Evolutionary conservation across 2,797 vertebrate genomes (phyloP).

Genomic region (Selene dorsalis): DNA sequence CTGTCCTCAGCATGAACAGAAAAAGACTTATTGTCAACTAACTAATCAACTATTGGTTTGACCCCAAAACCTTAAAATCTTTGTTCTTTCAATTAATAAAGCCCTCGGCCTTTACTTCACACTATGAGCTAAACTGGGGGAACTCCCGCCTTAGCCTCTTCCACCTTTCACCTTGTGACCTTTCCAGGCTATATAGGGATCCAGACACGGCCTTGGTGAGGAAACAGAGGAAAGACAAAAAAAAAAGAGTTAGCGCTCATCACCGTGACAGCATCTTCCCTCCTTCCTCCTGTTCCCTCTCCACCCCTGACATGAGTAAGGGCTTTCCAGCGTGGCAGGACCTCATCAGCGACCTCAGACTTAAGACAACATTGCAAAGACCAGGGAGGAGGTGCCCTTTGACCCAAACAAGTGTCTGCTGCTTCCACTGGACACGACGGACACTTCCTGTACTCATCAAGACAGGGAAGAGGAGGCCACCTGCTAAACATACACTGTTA

Average conservation of each 20-base stretch:
- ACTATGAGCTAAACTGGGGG: conserved; percentile 44
- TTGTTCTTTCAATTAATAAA: background rate
- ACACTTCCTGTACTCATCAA: conserved; percentile 78
- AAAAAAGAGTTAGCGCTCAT: conserved; percentile 65
- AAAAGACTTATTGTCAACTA: no score
- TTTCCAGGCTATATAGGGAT: conserved; percentile 47
- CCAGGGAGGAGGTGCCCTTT: conserved; percentile 61
- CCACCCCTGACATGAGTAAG: conserved; percentile 48
- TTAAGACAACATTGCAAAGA: conserved; percentile 75
- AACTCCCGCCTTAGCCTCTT: conserved; percentile 60
- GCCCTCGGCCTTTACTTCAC: conserved; percentile 9
- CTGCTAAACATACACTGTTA: conserved; percentile 60
- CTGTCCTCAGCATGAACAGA: background rate
- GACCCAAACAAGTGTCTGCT: conserved; percentile 67
- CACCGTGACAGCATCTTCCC: conserved; percentile 54
- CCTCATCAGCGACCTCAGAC: conserved; percentile 62
- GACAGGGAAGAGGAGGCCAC: conserved; percentile 65
- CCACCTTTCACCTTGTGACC: conserved; percentile 60
- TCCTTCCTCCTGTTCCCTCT: conserved; percentile 62
- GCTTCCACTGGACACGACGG: conserved; percentile 61
- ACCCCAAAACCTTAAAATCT: no score
- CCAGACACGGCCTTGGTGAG: conserved; percentile 48
- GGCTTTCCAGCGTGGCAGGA: conserved; percentile 43
- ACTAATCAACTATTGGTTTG: no score
- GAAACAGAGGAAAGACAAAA: conserved; percentile 52